Evolutionary conservation across 92 coral and sea anemone genomes (phyloP).

Genomic region (Bergia puertoricense): DNA sequence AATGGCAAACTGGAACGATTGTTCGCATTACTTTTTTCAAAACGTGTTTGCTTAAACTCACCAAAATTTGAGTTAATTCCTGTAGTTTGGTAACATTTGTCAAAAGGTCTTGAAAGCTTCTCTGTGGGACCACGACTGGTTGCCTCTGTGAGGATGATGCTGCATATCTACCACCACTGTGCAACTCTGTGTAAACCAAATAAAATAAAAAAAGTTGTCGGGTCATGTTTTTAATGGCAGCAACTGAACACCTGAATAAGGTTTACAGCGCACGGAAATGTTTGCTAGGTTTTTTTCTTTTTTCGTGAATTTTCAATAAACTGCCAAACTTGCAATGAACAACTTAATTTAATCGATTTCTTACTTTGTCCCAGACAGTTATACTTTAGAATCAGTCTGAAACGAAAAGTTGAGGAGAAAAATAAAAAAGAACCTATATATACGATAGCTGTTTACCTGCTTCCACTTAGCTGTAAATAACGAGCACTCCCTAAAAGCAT

Average conservation of each 20-base stretch:
- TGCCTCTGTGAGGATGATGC: background rate
- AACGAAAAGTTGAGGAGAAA: no score
- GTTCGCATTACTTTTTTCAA: background rate
- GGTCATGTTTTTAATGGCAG: background rate
- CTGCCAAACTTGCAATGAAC: background rate
- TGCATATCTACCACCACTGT: background rate
- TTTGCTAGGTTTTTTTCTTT: background rate
- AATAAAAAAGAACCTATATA: no score
- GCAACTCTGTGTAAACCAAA: background rate
- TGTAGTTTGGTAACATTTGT: background rate
- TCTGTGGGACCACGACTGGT: background rate
- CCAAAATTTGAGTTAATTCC: background rate
- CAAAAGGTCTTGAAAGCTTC: conserved; percentile 15
- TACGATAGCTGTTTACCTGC: no score
- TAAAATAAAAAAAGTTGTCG: background rate
- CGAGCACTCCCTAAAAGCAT: no score
- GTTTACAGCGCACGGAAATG: background rate
- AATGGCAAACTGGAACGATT: background rate
- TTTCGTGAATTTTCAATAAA: background rate
- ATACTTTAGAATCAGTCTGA: no score
- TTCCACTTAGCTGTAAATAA: no score
- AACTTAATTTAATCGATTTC: background rate
- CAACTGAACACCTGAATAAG: background rate
- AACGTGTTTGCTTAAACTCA: background rate
- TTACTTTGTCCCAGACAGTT: no score